A percentile compares a stretch with the other conserved stretches of the same genome.
phyloP scores from a whole-genome alignment of 2,113 vertebrate genomes.

The Phalacrocorax aristotelis region DNA sequence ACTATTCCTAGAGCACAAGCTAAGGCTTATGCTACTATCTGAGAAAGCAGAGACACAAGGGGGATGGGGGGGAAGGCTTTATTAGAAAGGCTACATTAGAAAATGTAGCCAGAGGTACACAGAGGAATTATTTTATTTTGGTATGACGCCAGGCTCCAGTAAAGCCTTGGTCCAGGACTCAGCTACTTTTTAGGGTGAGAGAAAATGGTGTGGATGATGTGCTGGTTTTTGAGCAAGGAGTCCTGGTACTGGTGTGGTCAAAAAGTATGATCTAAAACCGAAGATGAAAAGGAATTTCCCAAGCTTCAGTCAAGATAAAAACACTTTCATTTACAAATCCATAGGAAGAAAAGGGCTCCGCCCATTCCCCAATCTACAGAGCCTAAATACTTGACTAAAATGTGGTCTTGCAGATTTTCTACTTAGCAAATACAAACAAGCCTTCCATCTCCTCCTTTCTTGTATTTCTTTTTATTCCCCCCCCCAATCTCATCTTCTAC shows the following conservation, averaged over 20 bases:
- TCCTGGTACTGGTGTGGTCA: not conserved
- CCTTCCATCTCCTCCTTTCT: not conserved
- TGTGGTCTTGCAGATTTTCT: not conserved
- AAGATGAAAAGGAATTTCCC: not conserved
- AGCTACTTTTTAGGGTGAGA: not conserved
- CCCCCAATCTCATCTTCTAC: not conserved
- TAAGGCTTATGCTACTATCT: not conserved
- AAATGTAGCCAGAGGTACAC: not conserved
- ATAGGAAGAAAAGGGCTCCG: not conserved
- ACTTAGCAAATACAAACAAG: not conserved
- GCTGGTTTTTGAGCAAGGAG: not conserved
- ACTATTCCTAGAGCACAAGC: not conserved
- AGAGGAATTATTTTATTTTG: not conserved
- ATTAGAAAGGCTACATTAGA: too few relatives aligned
- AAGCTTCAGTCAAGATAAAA: not conserved
- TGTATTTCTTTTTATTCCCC: not conserved
- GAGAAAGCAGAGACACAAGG: not conserved
- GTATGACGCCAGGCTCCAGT: not conserved
- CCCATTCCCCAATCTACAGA: not conserved
- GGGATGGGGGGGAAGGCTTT: rapidly evolving
- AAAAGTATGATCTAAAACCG: not conserved
- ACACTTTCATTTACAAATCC: not conserved
- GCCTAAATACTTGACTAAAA: not conserved
- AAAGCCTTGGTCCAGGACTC: not conserved
- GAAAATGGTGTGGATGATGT: not conserved